These are phyloP conservation scores for Poeciliopsis paucimaculata DNA, from an alignment of 2,797 vertebrate species.

Conservation along the genomic window DNA sequence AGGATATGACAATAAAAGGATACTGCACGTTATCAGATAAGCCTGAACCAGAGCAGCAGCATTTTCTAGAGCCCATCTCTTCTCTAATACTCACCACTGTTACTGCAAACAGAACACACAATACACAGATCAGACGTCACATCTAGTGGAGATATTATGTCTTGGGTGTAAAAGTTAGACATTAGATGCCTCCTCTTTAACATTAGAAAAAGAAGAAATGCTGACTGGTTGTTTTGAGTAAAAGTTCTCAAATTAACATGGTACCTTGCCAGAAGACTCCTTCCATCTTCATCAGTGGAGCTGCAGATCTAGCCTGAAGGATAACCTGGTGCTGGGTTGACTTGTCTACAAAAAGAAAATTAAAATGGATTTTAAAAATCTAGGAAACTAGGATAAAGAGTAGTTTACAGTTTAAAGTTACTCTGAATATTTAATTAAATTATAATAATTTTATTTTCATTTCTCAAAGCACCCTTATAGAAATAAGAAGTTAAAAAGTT, in stretches of 20 bases:
- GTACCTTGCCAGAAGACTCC: constrained; percentile 87
- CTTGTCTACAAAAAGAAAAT: constrained; percentile 81
- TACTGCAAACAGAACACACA: constrained; percentile 80
- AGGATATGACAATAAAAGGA: constrained; percentile 84
- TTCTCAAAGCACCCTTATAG: neutral
- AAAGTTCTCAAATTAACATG: neutral
- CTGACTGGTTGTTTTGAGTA: neutral
- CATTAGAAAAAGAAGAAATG: too few relatives aligned
- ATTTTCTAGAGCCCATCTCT: constrained; percentile 83
- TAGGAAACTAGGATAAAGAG: neutral
- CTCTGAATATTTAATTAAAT: neutral
- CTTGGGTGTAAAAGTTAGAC: neutral
- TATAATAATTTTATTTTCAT: neutral
- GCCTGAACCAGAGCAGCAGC: constrained; percentile 78
- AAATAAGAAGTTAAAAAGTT: too few relatives aligned
- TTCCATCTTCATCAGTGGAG: constrained; percentile 80
- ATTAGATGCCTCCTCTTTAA: neutral
- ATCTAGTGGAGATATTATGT: neutral
- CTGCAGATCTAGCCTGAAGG: constrained; percentile 81
- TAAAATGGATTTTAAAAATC: neutral
- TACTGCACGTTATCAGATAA: constrained; percentile 82
- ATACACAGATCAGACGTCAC: constrained; percentile 43
- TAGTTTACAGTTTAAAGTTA: neutral
- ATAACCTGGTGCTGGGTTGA: constrained; percentile 87
- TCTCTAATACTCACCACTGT: constrained; percentile 89